Evolutionary conservation across 1,140 invertebrate genomes (phyloP), one percentile per base, ranked within the genome.

Genomic region (Drosophila kohkoa): DNA sequence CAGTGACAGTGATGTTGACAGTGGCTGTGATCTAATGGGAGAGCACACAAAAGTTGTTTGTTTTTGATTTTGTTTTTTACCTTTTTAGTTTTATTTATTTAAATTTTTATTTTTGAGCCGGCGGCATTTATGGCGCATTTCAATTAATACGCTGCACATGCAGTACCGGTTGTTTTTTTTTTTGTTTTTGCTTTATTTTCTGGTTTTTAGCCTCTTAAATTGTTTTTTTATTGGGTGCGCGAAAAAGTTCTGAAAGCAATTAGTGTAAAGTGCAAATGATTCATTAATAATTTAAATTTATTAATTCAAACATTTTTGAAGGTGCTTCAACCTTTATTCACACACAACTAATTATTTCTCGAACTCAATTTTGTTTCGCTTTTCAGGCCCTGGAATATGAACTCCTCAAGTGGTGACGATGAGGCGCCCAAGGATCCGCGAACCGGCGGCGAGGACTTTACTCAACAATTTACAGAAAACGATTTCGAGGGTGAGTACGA

Each of bases 351-450:
- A 70, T 70, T 64, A 35, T 30, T 10, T 71, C 28, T 75, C 52
- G 6, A 20, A 20, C 16, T 57, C 10, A 46, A 51, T 46, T 57
- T 43, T 16, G 15, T 28, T 7, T 41, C n/a, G 5, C 20, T 15
- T 79, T 69, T 5, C 91, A 95, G 95, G 93, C 93, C 93, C 81
- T 94, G 93, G 94, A 95, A 88, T 66, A 95, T 94, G 94, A 94
- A 95, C 92, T 93, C 94, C 69, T 93, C 92, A 43, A 93, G 93
- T 81, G 95, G 94, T 72, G 95, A 96, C 81, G 96, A 96, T 85
- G 96, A 96, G 91, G 96, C 96, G 2, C 96, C 97, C 0, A 96
- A 96, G 91, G 97, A 97, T 93, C 97, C 97, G 13, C 96, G 96
- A 25, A 96, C 95, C 43, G 94, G 95, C 57, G 95, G 96, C 81